phyloP scores from a whole-genome alignment of 2,888 invertebrate species.

The Raillietiella orientalis region DNA sequence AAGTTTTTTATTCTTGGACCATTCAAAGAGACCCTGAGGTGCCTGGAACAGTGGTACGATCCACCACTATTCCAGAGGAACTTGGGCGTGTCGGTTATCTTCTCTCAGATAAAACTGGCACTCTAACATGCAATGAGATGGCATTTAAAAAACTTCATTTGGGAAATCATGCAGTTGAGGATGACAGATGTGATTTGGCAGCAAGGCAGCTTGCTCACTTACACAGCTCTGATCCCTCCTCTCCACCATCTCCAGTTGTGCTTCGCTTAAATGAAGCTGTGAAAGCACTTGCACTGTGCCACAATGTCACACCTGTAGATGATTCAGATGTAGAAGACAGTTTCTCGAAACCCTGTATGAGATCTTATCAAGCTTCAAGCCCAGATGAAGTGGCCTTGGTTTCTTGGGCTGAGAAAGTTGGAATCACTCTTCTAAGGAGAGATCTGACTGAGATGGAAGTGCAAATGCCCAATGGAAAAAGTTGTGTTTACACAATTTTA shows the following conservation, averaged over 20 bases:
- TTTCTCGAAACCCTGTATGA: conserved; percentile 8
- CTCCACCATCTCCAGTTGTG: conserved; percentile 26
- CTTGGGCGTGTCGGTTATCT: conserved; percentile 81
- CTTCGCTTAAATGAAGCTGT: conserved; percentile 59
- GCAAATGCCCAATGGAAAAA: conserved; percentile 15
- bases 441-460: conserved; percentile 22
- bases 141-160: conserved; percentile 80
- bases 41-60: conserved; percentile 72
- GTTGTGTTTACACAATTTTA: conserved; percentile 23
- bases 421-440: conserved; percentile 22
- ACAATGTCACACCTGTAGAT: conserved; percentile 92
- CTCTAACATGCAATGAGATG: conserved; percentile 96
- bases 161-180: conserved; percentile 17
- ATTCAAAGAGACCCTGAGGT: conserved; percentile 80
- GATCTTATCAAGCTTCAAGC: conserved; percentile 32
- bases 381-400: conserved; percentile 43
- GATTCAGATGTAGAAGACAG: background rate
- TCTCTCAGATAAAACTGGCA: conserved; percentile 94
- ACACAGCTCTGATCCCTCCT: too few relatives aligned
- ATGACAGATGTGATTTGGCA: background rate
- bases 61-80: conserved; percentile 95
- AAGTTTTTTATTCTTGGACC: conserved; percentile 85
- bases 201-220: too few relatives aligned
- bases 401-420: conserved; percentile 34
- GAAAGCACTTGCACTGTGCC: conserved; percentile 78